phyloP scores from a whole-genome alignment of 2,113 vertebrate genomes.

The Neoarius graeffei region DNA sequence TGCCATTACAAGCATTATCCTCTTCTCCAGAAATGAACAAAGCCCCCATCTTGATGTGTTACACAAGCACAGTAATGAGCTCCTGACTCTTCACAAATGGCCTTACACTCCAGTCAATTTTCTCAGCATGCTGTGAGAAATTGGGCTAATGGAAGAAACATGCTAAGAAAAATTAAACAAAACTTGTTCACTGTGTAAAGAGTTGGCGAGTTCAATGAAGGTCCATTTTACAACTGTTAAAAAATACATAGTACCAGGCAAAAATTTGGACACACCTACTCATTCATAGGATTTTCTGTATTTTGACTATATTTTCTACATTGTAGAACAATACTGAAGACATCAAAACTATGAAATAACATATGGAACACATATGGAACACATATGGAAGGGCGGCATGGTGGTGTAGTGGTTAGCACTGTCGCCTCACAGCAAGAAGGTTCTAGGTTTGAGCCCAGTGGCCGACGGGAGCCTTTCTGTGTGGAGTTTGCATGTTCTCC shows the following conservation, averaged over 20 bases:
- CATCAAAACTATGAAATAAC: no score
- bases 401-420: no score
- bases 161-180: slow-evolving; percentile 44
- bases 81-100: slow-evolving; percentile 49
- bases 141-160: slow-evolving; percentile 55
- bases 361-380: no score
- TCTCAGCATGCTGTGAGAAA: slow-evolving; percentile 51
- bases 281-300: no score
- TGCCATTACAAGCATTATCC: slow-evolving; percentile 64
- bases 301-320: no score
- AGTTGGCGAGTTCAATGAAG: neutral
- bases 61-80: slow-evolving; percentile 59
- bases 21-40: slow-evolving; percentile 34
- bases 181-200: slow-evolving; percentile 30
- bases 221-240: neutral
- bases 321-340: no score
- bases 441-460: no score
- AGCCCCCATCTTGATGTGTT: slow-evolving; percentile 48
- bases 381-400: no score
- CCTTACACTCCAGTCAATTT: slow-evolving; percentile 37
- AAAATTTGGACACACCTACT: no score
- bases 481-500: no score
- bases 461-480: no score
- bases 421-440: no score
- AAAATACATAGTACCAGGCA: neutral